Base-by-base conservation (phyloP, 1,140 invertebrate species). In the Euwallacea similis region DNA sequence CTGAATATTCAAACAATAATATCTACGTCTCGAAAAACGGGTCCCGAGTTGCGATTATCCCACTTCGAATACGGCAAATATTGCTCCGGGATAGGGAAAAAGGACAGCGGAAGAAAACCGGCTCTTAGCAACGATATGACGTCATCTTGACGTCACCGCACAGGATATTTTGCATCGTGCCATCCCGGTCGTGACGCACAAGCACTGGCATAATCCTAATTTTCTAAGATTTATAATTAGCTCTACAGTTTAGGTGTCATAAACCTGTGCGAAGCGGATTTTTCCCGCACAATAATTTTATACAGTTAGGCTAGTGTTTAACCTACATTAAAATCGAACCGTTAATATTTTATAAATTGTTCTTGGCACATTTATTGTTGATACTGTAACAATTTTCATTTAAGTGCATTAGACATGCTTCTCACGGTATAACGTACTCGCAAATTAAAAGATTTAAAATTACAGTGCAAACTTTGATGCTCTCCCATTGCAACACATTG, bases 221-320 rank as follows among this genome's bases (percentile, higher is more conserved):
- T 44, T 58, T 46, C 65, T 58, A 66, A 65, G 63, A 65, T 65
- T 65, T 65, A 65, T 65, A 65, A 65, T 65, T 65, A 65, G 63
- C 63, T 63, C 63, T 42, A 21, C 11, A 54, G 21, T 65, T 54
- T 53, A 41, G 63, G 63, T 65, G 63, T 54, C 63, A 54, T 65
- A 65, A 65, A 54, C 63, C 63, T 42, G 63, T 63, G 61, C 42
- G 42, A 63, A 63, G 61, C 44, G 61, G 61, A 63, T 63, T 63
- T 63, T 63, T 63, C 61, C 15, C n/a, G 61, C 13, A 21, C 6
- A 47, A 63, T 63, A n/a, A 63, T 63, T 63, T 63, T 63, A 63
- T 61, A 42, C 42, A 11, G 59, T 61, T 43, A 61, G 21, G 11
- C 42, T 61, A 42, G 59, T n/a, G 42, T 41, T 61, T 61, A 61